phyloP scores from a whole-genome alignment of 2,113 vertebrate genomes.

The Scytalopus superciliaris region DNA sequence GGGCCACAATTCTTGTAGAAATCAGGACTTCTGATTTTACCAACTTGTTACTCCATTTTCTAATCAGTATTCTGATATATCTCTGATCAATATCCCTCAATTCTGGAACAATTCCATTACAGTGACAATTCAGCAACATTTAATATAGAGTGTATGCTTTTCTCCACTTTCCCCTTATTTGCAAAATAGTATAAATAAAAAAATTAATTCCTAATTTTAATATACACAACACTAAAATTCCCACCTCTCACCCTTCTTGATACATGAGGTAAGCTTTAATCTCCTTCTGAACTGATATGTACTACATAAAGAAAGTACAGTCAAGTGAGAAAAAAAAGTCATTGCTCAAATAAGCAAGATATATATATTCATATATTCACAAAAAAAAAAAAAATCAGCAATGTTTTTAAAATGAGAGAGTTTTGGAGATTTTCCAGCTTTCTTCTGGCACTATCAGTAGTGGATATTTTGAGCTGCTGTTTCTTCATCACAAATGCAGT shows the following conservation, averaged over 20 bases:
- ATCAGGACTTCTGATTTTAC: not conserved
- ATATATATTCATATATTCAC: slow-evolving; percentile 32
- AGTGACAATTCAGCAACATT: not conserved
- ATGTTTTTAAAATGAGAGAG: slow-evolving; percentile 40
- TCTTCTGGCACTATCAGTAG: slow-evolving; percentile 4
- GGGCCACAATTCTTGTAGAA: not conserved
- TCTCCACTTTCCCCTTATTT: not conserved
- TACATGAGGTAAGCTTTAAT: not conserved
- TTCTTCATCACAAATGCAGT: slow-evolving; percentile 24
- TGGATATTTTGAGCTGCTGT: slow-evolving; percentile 19
- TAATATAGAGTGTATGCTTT: not conserved
- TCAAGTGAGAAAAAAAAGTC: slow-evolving; percentile 30
- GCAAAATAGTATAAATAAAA: not conserved
- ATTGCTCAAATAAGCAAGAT: not conserved
- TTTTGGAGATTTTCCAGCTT: slow-evolving; percentile 38
- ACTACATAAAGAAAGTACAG: slow-evolving; percentile 24
- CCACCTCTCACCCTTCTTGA: not conserved
- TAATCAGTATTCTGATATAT: not conserved
- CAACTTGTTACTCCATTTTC: not conserved
- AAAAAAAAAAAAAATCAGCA: slow-evolving; percentile 37
- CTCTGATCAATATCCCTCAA: not conserved
- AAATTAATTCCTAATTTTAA: not conserved
- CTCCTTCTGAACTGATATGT: not conserved
- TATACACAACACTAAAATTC: not conserved
- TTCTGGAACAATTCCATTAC: not conserved